Evolutionary conservation across 2,888 invertebrate genomes (phyloP), one percentile per base, ranked within the genome.

Genomic region (Pachymerium ferrugineum): DNA sequence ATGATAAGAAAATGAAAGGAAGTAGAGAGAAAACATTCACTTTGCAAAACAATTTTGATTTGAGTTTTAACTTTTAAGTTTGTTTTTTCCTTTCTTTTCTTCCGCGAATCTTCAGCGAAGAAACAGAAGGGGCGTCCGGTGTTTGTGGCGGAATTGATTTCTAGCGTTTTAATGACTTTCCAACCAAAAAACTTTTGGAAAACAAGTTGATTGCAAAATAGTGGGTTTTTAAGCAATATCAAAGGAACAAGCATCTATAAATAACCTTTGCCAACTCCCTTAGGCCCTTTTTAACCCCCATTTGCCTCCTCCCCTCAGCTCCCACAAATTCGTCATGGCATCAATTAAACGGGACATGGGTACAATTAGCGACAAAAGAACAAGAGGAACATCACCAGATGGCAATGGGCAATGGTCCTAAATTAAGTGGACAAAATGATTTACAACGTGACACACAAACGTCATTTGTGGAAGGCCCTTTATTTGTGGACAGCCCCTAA

Each of bases 401-500:
- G 62, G 62, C 62, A 62, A 62, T 62, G 62, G 62, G 62, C 62
- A 22, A 62, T 62, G 62, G 62, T 62, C 62, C 62, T 62, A 62
- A 62, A 62, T 62, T 62, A 62, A 62, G 62, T 62, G 62, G 62
- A 25, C 62, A 62, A 62, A 62, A 62, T 62, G 62, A 62, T 62
- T 62, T 62, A 62, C 28, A 62, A 62, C 62, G 62, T 62, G 62
- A 22, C 62, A 62, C 25, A 62, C 62, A 62, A n/a, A 62, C 62
- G 62, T 62, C 62, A 62, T 62, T 62, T 62, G 62, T 62, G 62
- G 62, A 62, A n/a, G n/a, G n/a, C n/a, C n/a, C n/a, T n/a, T n/a
- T n/a, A n/a, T n/a, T n/a, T 62, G 62, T 62, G 62, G 62, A 62
- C 14, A 62, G 62, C 62, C 62, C 62, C 28, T 8, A 62, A 62